Percentiles rank a stretch among this genome's conserved stretches.
phyloP scores from a whole-genome alignment of 2,888 invertebrate species.

The Leucoma salicis region DNA sequence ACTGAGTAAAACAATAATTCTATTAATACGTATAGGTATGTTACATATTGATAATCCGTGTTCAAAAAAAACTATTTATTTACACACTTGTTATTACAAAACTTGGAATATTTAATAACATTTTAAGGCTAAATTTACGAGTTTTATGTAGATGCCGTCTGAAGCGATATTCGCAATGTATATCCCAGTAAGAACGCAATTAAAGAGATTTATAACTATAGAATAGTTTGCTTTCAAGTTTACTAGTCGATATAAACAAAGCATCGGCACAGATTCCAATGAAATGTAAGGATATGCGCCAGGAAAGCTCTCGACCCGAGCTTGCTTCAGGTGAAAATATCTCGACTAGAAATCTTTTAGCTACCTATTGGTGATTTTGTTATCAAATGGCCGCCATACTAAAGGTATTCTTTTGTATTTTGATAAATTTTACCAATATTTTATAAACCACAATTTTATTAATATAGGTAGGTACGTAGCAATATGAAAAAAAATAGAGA shows the following conservation, averaged over 20 bases:
- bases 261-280: slow-evolving; percentile 63
- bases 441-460: too few species aligned
- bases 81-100: too few species aligned
- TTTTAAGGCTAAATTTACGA: too few species aligned
- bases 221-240: slow-evolving; percentile 21
- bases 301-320: slow-evolving; percentile 58
- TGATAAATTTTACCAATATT: background rate
- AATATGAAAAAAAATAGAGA: background rate
- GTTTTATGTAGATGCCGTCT: too few species aligned
- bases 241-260: slow-evolving; percentile 41
- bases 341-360: slow-evolving; percentile 47
- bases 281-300: slow-evolving; percentile 74
- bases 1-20: too few species aligned
- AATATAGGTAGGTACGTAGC: background rate
- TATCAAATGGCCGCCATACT: slow-evolving; percentile 27
- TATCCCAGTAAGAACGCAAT: background rate
- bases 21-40: too few species aligned
- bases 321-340: slow-evolving; percentile 51
- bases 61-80: too few species aligned
- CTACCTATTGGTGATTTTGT: slow-evolving; percentile 17
- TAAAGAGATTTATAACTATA: background rate
- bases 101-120: too few species aligned
- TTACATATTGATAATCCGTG: too few species aligned
- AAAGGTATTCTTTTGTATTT: slow-evolving; percentile 11
- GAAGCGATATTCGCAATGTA: background rate